Percentiles rank a stretch among this genome's conserved stretches.
These are phyloP conservation scores for Drosophila falleni DNA, from an alignment of 2,888 invertebrate genomes.

Conservation along the genomic window DNA sequence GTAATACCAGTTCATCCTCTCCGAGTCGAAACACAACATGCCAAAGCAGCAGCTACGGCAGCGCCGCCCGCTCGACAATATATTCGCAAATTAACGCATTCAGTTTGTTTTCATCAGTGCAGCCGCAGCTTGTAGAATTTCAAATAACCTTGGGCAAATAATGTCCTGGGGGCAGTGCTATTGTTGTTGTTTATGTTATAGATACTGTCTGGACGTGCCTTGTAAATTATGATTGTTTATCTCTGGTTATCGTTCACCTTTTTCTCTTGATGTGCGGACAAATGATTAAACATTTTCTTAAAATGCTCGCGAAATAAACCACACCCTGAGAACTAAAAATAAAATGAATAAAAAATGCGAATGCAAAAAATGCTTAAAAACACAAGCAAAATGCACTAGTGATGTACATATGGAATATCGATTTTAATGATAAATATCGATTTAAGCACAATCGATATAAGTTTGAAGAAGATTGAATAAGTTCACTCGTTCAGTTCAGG, in stretches of 20 bases:
- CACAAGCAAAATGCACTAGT: constrained; percentile 55
- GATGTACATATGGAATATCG: constrained; percentile 32
- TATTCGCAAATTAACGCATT: constrained; percentile 10
- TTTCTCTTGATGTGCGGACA: constrained; percentile 6
- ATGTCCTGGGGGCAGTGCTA: constrained; percentile 47
- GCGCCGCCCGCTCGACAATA: constrained; percentile 8
- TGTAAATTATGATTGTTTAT: constrained; percentile 6
- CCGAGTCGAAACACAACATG: constrained; percentile 74
- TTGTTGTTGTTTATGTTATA: constrained; percentile 74
- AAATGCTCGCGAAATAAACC: constrained; percentile 35
- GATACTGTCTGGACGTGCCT: constrained; percentile 55
- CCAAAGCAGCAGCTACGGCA: constrained; percentile 15
- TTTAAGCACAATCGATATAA: background rate
- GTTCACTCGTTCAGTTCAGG: no score
- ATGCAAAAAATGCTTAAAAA: constrained; percentile 60
- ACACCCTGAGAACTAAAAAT: constrained; percentile 42
- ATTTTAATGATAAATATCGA: constrained; percentile 21
- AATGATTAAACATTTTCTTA: constrained; percentile 30
- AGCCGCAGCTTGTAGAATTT: constrained; percentile 31
- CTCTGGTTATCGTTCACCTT: constrained; percentile 1
- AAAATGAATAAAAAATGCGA: constrained; percentile 54
- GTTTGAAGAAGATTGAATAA: no score
- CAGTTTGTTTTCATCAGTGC: constrained; percentile 35
- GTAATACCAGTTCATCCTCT: constrained; percentile 87
- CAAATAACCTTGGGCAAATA: constrained; percentile 54